Percentiles rank a stretch among this genome's conserved stretches.
These are phyloP conservation scores for Cephalopterus ornatus DNA, from an alignment of 2,113 vertebrate species.

Conservation along the genomic window DNA sequence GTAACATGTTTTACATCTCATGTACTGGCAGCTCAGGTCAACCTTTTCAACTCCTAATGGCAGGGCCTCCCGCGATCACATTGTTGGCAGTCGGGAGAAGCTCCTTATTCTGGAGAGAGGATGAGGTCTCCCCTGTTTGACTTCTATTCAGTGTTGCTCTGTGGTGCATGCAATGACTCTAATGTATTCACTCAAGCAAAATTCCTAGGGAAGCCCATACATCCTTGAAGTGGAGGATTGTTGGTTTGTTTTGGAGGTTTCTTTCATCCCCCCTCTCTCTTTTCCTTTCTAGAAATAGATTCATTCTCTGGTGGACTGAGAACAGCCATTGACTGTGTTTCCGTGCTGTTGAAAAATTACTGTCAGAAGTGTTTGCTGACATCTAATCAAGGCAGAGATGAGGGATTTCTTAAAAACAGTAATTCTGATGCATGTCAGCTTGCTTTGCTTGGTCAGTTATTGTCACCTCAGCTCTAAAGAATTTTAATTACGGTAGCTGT, in stretches of 20 bases:
- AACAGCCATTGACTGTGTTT: not conserved
- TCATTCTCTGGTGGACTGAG: not conserved
- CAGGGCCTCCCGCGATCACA: not conserved
- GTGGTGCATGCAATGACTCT: not conserved
- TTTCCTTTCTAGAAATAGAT: constrained; percentile 27
- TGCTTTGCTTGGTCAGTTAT: constrained; percentile 47
- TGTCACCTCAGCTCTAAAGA: constrained; percentile 43
- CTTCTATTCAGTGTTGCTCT: not conserved
- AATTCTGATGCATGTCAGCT: constrained; percentile 29
- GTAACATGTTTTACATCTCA: not conserved
- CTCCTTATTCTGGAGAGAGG: not conserved
- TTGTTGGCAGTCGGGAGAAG: not conserved
- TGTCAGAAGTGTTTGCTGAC: constrained; percentile 35
- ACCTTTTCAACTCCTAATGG: not conserved
- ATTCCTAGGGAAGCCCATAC: not conserved
- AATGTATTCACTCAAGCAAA: not conserved
- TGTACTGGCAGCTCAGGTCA: not conserved
- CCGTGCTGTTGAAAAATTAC: constrained; percentile 18
- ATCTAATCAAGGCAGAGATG: constrained; percentile 42
- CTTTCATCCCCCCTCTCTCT: not conserved
- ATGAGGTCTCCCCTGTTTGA: not conserved
- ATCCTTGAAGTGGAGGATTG: not conserved
- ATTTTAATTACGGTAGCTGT: constrained; percentile 50
- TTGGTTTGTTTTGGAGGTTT: not conserved
- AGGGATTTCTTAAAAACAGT: constrained; percentile 33